Evolutionary conservation across 2,888 invertebrate genomes (phyloP).

Genomic region (Drosophila mimetica): DNA sequence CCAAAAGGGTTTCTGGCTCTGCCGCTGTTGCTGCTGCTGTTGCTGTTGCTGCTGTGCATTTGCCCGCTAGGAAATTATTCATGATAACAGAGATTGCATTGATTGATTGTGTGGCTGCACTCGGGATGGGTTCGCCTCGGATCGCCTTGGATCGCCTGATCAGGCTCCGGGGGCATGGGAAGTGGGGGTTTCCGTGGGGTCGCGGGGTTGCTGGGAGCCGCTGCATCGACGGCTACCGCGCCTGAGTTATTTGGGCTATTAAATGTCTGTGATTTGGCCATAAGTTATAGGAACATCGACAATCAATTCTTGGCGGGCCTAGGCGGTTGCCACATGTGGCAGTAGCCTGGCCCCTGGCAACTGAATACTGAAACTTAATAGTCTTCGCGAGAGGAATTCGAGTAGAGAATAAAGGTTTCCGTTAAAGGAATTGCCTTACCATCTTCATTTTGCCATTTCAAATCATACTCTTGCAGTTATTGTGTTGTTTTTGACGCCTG

Average conservation of each 20-base stretch:
- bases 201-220: conserved; percentile 27
- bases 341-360: conserved; percentile 37
- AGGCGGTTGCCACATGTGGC: conserved; percentile 54
- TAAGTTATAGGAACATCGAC: conserved; percentile 63
- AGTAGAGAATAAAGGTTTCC: no score
- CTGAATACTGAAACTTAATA: conserved; percentile 37
- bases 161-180: conserved; percentile 1
- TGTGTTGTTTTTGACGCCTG: neutral
- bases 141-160: conserved; percentile 17
- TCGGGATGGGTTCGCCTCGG: conserved; percentile 38
- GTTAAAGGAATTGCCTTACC: no score
- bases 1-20: conserved; percentile 54
- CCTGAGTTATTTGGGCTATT: conserved; percentile 73
- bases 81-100: conserved; percentile 79
- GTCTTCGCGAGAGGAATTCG: conserved; percentile 1
- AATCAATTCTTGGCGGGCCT: conserved; percentile 61
- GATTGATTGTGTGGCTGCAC: conserved; percentile 69
- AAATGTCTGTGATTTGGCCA: conserved; percentile 73
- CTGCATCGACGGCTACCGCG: conserved; percentile 39
- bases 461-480: neutral
- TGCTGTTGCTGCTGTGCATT: conserved; percentile 57
- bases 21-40: conserved; percentile 5
- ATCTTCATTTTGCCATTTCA: neutral
- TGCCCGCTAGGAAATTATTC: conserved; percentile 78
- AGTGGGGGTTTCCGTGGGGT: conserved; percentile 8